phyloP scores from a whole-genome alignment of 2,888 invertebrate genomes.

The Ctena decussata region DNA sequence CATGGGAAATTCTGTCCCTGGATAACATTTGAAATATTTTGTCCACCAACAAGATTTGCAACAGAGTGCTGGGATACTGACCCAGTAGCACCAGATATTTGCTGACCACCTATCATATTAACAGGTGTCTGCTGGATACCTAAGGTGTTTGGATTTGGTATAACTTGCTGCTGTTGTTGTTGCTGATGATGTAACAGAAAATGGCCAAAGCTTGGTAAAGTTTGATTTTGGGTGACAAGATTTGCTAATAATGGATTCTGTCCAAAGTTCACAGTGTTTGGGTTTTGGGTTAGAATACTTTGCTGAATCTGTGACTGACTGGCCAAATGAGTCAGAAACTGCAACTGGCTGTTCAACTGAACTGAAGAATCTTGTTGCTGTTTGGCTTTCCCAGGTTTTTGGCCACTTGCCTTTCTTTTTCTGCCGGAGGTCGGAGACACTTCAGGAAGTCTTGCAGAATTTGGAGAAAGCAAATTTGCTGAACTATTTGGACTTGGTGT shows the following conservation, averaged over 20 bases:
- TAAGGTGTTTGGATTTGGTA: slow-evolving; percentile 39
- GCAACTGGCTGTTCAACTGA: slow-evolving; percentile 59
- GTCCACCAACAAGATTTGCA: slow-evolving; percentile 38
- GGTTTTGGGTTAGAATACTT: not conserved
- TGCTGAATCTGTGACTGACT: slow-evolving; percentile 35
- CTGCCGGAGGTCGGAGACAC: not conserved
- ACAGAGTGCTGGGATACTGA: slow-evolving; percentile 21
- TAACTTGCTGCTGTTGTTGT: slow-evolving; percentile 64
- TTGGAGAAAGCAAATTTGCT: not conserved
- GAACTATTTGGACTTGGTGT: not conserved
- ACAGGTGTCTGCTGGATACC: slow-evolving; percentile 39
- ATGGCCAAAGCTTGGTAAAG: slow-evolving; percentile 79
- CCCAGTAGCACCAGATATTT: not conserved
- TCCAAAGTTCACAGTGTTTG: not conserved
- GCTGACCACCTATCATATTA: not conserved
- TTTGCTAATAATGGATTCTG: slow-evolving; percentile 21
- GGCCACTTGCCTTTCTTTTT: slow-evolving; percentile 6
- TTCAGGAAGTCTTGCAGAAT: not conserved
- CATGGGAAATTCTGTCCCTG: slow-evolving; percentile 22
- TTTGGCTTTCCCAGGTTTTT: not conserved
- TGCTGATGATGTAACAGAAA: slow-evolving; percentile 75
- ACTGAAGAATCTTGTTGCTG: slow-evolving; percentile 19
- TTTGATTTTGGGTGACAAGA: slow-evolving; percentile 47
- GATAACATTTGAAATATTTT: slow-evolving; percentile 13
- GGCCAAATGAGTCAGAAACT: slow-evolving; percentile 57